A percentile compares a stretch with the other conserved stretches of the same genome.
Conservation (phyloP, 2,888 invertebrate genomes). For the Anticlea derivata region DNA sequence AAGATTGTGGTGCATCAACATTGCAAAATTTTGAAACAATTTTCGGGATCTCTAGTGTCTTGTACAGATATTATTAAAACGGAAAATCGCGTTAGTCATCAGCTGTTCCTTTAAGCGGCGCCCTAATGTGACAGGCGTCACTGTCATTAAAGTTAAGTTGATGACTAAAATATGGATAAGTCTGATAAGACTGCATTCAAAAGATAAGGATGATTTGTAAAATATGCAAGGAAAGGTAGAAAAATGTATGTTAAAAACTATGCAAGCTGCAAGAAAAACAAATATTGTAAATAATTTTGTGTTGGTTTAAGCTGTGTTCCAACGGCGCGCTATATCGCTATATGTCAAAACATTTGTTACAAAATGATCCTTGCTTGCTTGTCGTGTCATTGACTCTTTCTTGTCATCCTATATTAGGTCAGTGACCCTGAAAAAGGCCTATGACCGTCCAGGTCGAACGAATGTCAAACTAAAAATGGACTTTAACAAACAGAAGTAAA, state of each 20-base stretch:
- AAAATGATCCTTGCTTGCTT: no score
- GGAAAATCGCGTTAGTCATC: slow-evolving; percentile 7
- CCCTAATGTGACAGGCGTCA: not conserved
- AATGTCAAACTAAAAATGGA: no score
- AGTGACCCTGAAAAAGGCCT: no score
- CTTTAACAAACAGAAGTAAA: no score
- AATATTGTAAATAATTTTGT: slow-evolving; percentile 28
- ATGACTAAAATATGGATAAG: slow-evolving; percentile 13
- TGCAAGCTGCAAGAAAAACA: slow-evolving; percentile 11
- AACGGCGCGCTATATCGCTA: no score
- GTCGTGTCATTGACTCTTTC: no score
- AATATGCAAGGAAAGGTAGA: slow-evolving; percentile 19
- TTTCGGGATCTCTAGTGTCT: slow-evolving; percentile 26
- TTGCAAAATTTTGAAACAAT: slow-evolving; percentile 8
- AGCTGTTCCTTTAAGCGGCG: not conserved
- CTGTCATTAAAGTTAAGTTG: slow-evolving; percentile 6
- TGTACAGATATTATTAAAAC: slow-evolving; percentile 21
- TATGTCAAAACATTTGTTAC: no score
- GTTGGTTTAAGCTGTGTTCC: slow-evolving; percentile 16
- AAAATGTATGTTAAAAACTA: slow-evolving; percentile 18
- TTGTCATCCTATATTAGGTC: no score
- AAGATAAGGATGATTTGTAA: slow-evolving; percentile 21
- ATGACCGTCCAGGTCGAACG: no score
- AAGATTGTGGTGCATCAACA: slow-evolving; percentile 14
- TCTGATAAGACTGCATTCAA: slow-evolving; percentile 28